These are phyloP conservation scores for Sebastes trivittatus DNA, from an alignment of 2,797 vertebrate genomes.

Conservation along the genomic window DNA sequence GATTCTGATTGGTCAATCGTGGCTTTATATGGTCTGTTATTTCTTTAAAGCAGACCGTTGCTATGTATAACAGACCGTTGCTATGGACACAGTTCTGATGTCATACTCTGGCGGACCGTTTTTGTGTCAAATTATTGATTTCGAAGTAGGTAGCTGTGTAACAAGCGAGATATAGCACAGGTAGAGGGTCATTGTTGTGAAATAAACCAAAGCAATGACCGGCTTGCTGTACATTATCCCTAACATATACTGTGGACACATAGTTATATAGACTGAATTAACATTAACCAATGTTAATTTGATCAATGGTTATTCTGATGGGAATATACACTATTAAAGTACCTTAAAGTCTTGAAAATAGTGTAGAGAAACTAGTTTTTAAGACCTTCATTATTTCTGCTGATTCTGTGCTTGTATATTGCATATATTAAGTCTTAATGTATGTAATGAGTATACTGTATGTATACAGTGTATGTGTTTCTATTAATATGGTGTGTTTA, in stretches of 20 bases:
- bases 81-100: no score
- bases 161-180: no score
- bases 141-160: no score
- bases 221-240: no score
- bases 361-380: neutral
- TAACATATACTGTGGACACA: neutral
- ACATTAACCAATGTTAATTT: neutral
- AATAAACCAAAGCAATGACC: no score
- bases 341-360: neutral
- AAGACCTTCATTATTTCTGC: neutral
- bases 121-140: no score
- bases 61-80: no score
- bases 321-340: neutral
- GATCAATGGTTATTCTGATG: neutral
- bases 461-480: neutral
- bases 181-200: no score
- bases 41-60: no score
- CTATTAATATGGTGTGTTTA: neutral
- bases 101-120: no score
- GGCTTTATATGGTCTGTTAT: no score
- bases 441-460: neutral
- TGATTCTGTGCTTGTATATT: neutral
- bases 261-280: neutral
- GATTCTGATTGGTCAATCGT: no score
- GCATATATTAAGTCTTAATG: neutral